Conservation (phyloP, 2,797 vertebrate genomes). For the Semotilus atromaculatus region DNA sequence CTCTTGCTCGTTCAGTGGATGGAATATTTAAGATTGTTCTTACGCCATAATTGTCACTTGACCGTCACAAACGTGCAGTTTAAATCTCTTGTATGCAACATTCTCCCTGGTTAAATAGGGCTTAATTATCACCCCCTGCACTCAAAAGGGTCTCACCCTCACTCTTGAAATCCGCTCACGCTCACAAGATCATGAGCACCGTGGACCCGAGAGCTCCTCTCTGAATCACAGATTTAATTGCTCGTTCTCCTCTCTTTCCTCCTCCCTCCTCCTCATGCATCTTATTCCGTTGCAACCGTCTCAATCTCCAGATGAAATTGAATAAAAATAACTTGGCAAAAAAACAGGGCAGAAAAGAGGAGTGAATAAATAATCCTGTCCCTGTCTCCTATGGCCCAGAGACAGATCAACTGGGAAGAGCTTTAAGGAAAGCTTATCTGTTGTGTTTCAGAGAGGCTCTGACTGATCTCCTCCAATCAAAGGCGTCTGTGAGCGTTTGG, state of each 20-base stretch:
- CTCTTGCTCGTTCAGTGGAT: slow-evolving; percentile 12
- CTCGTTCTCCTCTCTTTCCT: slow-evolving; percentile 39
- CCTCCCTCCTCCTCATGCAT: neutral
- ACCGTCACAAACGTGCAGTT: neutral
- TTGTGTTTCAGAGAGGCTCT: slow-evolving; percentile 39
- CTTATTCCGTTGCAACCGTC: slow-evolving; percentile 37
- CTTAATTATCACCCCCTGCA: slow-evolving; percentile 57
- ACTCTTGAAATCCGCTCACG: slow-evolving; percentile 49
- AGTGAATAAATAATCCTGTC: slow-evolving; percentile 50
- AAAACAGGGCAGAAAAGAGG: slow-evolving; percentile 35
- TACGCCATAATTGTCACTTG: slow-evolving; percentile 38
- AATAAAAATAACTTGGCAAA: slow-evolving; percentile 46
- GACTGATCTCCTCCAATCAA: slow-evolving; percentile 53
- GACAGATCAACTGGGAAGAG: slow-evolving; percentile 45
- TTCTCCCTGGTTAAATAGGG: slow-evolving; percentile 44
- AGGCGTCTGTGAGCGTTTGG: slow-evolving; percentile 55
- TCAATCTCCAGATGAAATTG: slow-evolving; percentile 53
- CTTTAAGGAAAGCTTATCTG: slow-evolving; percentile 60
- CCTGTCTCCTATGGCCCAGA: slow-evolving; percentile 38
- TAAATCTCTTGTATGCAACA: slow-evolving; percentile 16
- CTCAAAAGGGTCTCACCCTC: slow-evolving; percentile 47
- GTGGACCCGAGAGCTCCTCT: slow-evolving; percentile 47
- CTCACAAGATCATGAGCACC: slow-evolving; percentile 45
- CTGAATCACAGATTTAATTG: slow-evolving; percentile 55
- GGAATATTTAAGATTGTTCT: neutral